Evolutionary conservation across 2,888 invertebrate species (phyloP).

Genomic region (Poecilus cupreus): DNA sequence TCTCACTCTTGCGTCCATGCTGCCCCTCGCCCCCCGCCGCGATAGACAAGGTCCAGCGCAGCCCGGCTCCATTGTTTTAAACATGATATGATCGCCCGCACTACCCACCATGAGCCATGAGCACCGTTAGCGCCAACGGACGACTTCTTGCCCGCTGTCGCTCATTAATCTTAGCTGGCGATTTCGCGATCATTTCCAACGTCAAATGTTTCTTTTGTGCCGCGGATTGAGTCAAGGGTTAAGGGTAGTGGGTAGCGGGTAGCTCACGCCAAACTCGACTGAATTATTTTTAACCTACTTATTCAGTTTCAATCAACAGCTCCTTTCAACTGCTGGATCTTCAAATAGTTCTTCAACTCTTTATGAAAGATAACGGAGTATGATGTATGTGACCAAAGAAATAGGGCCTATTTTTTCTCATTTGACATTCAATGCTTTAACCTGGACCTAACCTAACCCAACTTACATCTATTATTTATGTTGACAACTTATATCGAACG

Average conservation of each 20-base stretch:
- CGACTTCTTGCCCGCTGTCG: constrained; percentile 1
- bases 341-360: no score
- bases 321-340: no score
- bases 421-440: no score
- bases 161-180: constrained; percentile 40
- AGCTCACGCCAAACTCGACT: not conserved
- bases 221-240: not conserved
- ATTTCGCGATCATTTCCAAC: constrained; percentile 14
- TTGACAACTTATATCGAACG: no score
- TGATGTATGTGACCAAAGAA: no score
- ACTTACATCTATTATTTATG: no score
- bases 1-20: constrained; percentile 63
- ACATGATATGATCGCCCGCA: constrained; percentile 52
- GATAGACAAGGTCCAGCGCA: constrained; percentile 26
- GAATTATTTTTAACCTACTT: not conserved
- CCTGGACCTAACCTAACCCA: no score
- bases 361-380: no score
- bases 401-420: no score
- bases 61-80: constrained; percentile 35
- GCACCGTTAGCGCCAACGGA: not conserved
- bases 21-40: constrained; percentile 44
- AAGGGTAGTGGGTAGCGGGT: no score
- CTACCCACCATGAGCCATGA: not conserved
- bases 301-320: no score
- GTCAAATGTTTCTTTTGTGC: constrained; percentile 38